A percentile compares a stretch with the other conserved stretches of the same genome.
phyloP scores from a whole-genome alignment of 1,140 invertebrate genomes.

The Dendrolimus punctatus region DNA sequence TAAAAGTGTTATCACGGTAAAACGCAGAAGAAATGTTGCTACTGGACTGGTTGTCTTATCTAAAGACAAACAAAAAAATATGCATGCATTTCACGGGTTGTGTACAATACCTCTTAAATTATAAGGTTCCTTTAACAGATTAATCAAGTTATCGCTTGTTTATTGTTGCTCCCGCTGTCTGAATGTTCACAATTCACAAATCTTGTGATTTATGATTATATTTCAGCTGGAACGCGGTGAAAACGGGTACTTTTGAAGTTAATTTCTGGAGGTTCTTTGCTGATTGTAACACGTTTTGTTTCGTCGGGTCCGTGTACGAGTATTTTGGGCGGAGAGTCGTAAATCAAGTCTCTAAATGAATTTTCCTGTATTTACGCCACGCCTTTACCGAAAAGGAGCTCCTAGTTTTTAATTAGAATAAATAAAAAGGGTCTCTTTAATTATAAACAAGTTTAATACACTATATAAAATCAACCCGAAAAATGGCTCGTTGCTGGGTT shows the following conservation, averaged over 20 bases:
- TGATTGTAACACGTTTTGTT: conserved; percentile 17
- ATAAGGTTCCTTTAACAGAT: conserved; percentile 13
- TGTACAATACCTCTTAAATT: background rate
- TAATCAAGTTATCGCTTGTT: conserved; percentile 35
- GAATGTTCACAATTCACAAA: conserved; percentile 21
- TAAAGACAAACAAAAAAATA: too few relatives aligned
- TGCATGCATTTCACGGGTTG: background rate
- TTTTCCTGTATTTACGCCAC: too few relatives aligned
- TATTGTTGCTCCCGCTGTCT: conserved; percentile 15
- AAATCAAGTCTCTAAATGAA: too few relatives aligned
- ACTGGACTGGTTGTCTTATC: too few relatives aligned
- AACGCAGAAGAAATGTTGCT: too few relatives aligned
- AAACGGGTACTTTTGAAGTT: conserved; percentile 18
- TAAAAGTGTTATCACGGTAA: too few relatives aligned
- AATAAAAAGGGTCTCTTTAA: too few relatives aligned
- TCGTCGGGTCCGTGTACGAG: conserved; percentile 9
- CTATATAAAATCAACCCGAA: too few relatives aligned
- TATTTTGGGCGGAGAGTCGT: conserved; percentile 5
- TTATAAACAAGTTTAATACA: too few relatives aligned
- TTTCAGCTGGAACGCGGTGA: conserved; percentile 6
- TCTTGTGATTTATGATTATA: conserved; percentile 29
- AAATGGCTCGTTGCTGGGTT: too few relatives aligned
- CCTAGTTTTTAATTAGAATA: too few relatives aligned
- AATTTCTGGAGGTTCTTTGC: conserved; percentile 21
- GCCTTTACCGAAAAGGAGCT: too few relatives aligned